Conservation (phyloP, 30 jellyfish, hydroid and myxozoan genomes). For the Hydra vulgaris region DNA sequence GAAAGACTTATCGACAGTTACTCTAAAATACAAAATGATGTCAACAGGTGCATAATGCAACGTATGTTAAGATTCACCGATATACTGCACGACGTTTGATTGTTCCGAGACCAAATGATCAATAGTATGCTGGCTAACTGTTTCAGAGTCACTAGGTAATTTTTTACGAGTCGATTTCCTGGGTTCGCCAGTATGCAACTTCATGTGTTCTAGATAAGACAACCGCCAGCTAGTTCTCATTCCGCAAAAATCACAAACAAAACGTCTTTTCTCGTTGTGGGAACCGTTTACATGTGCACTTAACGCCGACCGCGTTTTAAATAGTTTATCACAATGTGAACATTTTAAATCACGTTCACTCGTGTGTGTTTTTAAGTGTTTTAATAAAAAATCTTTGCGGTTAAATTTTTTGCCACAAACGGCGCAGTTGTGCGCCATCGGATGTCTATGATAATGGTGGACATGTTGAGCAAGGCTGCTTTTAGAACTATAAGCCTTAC, state of each 20-base stretch:
- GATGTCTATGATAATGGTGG: slow-evolving; percentile 31
- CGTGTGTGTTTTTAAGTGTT: slow-evolving; percentile 23
- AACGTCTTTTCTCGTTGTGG: slow-evolving; percentile 25
- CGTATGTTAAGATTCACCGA: slow-evolving; percentile 2
- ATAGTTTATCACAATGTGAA: slow-evolving; percentile 25
- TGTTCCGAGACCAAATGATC: slow-evolving; percentile 9
- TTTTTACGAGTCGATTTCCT: slow-evolving; percentile 9
- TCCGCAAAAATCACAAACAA: slow-evolving; percentile 29
- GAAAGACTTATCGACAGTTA: too few relatives aligned
- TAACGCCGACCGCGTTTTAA: slow-evolving; percentile 23
- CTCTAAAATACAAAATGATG: background rate
- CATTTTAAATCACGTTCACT: slow-evolving; percentile 25
- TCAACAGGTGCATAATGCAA: background rate
- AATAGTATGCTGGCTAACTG: background rate
- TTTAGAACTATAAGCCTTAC: slow-evolving; percentile 28
- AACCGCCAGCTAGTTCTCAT: slow-evolving; percentile 37
- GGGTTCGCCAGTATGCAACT: slow-evolving; percentile 34
- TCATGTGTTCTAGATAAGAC: slow-evolving; percentile 27
- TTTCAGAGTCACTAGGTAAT: background rate
- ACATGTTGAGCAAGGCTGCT: slow-evolving; percentile 38
- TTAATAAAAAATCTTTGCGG: slow-evolving; percentile 18
- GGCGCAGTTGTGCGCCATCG: slow-evolving; percentile 27
- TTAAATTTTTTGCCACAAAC: slow-evolving; percentile 28
- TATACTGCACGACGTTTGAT: slow-evolving; percentile 21
- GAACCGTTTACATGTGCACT: slow-evolving; percentile 39